phyloP scores from a whole-genome alignment of 2,888 invertebrate genomes.

The Chalcis sispes region DNA sequence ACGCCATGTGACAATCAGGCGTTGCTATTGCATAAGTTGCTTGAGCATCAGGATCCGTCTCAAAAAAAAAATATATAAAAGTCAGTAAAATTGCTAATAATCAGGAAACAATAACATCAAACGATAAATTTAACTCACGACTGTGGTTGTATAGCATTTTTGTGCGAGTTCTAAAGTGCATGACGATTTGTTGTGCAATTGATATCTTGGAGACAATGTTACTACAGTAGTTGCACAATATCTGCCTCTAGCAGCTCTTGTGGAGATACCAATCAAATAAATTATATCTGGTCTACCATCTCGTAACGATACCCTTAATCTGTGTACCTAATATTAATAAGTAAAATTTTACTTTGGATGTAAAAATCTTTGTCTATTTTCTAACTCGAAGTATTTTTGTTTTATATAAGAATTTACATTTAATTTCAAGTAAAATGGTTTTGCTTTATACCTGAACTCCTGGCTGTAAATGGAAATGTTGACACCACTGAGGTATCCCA shows the following conservation, averaged over 20 bases:
- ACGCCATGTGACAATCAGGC: conserved; percentile 93
- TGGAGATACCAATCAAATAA: conserved; percentile 92
- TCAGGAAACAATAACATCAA: too few relatives aligned
- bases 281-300: conserved; percentile 84
- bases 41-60: conserved; percentile 83
- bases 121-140: conserved; percentile 77
- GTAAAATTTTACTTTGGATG: neutral
- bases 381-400: neutral
- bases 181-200: conserved; percentile 91
- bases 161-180: conserved; percentile 91
- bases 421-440: neutral
- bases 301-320: conserved; percentile 79
- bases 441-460: conserved; percentile 82
- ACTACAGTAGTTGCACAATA: conserved; percentile 95
- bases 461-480: conserved; percentile 89
- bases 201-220: conserved; percentile 94
- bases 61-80: conserved; percentile 3
- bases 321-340: conserved; percentile 67
- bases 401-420: neutral
- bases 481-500: conserved; percentile 85
- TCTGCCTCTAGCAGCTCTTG: conserved; percentile 90
- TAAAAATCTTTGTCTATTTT: neutral
- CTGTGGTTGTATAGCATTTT: conserved; percentile 86
- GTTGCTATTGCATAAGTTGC: conserved; percentile 87
- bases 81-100: neutral